Conservation (phyloP, 1,140 invertebrate species). For the Parasteatoda tepidariorum region DNA sequence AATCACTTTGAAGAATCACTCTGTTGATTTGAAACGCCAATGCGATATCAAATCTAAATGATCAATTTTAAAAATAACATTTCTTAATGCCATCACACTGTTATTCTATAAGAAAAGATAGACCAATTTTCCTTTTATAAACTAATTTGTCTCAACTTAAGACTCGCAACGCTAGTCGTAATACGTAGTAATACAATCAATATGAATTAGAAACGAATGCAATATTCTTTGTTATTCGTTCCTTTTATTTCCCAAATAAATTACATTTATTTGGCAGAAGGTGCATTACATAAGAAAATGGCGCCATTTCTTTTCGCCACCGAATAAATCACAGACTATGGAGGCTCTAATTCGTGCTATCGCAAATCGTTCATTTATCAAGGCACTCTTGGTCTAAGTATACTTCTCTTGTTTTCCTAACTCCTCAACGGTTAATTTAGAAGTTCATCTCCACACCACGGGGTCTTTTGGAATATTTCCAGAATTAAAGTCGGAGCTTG, state of each 20-base stretch:
- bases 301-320: neutral
- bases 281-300: neutral
- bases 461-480: neutral
- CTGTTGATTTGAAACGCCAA: too few relatives aligned
- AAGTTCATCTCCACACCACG: neutral
- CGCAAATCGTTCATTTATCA: neutral
- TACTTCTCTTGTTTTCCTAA: neutral
- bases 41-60: too few relatives aligned
- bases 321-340: neutral
- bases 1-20: too few relatives aligned
- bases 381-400: neutral
- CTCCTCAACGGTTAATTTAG: conserved; percentile 28
- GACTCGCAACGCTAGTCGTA: too few relatives aligned
- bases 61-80: too few relatives aligned
- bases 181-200: too few relatives aligned
- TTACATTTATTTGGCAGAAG: neutral
- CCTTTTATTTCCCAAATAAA: neutral
- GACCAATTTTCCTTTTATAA: too few relatives aligned
- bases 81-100: too few relatives aligned
- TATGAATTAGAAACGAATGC: neutral
- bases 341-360: neutral
- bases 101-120: too few relatives aligned
- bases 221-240: neutral
- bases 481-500: neutral
- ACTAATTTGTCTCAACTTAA: too few relatives aligned